Evolutionary conservation across 64 coral and sea anemone species (phyloP).

Genomic region (Cladopsammia gracilis): DNA sequence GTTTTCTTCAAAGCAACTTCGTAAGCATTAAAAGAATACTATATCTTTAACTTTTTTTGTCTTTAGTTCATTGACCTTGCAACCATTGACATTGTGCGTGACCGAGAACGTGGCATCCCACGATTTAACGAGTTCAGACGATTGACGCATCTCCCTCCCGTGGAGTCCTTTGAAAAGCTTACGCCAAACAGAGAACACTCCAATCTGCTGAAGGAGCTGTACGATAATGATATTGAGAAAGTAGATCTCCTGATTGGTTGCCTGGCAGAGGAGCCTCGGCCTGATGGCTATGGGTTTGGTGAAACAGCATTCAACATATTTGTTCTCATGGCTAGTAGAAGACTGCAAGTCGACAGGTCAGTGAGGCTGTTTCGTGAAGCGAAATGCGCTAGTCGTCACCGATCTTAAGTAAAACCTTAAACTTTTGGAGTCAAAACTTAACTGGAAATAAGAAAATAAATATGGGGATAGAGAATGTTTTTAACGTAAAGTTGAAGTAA

Average conservation of each 20-base stretch:
- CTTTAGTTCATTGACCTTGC: conserved; percentile 79
- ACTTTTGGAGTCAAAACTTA: too few relatives aligned
- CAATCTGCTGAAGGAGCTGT: conserved; percentile 68
- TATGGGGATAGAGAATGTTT: too few relatives aligned
- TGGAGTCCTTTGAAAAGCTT: conserved; percentile 69
- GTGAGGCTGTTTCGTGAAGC: not conserved
- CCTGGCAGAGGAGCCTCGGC: conserved; percentile 85
- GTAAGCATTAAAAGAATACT: too few relatives aligned
- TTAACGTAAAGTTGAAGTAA: too few relatives aligned
- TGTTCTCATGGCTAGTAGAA: conserved; percentile 85
- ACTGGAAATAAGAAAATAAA: too few relatives aligned
- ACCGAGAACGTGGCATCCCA: conserved; percentile 87
- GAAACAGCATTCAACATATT: conserved; percentile 90
- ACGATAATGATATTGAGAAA: conserved; percentile 80
- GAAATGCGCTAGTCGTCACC: too few relatives aligned
- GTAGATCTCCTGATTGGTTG: conserved; percentile 89
- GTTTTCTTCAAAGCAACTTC: too few relatives aligned
- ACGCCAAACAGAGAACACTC: conserved; percentile 75
- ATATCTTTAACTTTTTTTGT: not conserved
- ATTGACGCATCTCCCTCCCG: conserved; percentile 67
- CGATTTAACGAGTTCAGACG: conserved; percentile 88
- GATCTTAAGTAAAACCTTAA: too few relatives aligned
- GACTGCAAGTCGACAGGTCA: conserved; percentile 84
- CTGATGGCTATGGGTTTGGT: conserved; percentile 85
- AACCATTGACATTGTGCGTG: conserved; percentile 89